Evolutionary conservation across 2,797 vertebrate genomes (phyloP).

Genomic region (Pipistrellus pipistrellus): DNA sequence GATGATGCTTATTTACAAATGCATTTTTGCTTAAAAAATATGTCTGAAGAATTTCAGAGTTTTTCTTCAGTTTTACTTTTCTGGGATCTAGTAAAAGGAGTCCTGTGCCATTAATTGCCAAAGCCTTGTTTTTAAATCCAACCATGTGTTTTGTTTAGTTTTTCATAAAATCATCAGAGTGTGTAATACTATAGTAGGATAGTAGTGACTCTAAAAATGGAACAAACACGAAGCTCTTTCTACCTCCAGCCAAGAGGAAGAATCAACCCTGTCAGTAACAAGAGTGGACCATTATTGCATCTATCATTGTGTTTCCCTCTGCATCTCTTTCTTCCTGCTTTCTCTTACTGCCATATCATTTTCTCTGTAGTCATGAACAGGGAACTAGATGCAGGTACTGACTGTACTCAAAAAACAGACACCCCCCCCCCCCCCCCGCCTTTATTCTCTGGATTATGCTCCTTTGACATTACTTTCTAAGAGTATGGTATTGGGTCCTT

Average conservation of each 20-base stretch:
- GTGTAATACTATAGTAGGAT: background rate
- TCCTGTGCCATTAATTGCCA: background rate
- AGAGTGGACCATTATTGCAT: background rate
- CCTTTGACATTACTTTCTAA: background rate
- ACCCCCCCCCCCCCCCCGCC: too few species aligned
- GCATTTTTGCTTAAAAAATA: slow-evolving; percentile 46
- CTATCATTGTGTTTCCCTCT: background rate
- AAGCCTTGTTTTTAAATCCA: background rate
- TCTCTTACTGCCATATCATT: background rate
- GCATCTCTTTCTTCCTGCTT: background rate
- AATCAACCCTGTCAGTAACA: background rate
- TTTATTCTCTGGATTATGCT: background rate
- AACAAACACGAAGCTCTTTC: background rate
- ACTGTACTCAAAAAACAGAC: background rate
- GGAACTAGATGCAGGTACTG: background rate
- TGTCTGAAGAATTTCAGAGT: background rate
- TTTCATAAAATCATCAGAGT: background rate
- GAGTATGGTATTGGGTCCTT: background rate
- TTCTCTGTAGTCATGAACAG: background rate
- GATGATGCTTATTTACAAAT: background rate
- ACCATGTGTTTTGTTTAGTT: background rate
- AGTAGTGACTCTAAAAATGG: slow-evolving; percentile 21
- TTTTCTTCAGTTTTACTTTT: slow-evolving; percentile 46
- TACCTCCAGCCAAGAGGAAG: background rate
- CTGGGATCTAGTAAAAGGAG: background rate